Conservation (phyloP, 1,140 invertebrate species). For the Tetraneura akinire region DNA sequence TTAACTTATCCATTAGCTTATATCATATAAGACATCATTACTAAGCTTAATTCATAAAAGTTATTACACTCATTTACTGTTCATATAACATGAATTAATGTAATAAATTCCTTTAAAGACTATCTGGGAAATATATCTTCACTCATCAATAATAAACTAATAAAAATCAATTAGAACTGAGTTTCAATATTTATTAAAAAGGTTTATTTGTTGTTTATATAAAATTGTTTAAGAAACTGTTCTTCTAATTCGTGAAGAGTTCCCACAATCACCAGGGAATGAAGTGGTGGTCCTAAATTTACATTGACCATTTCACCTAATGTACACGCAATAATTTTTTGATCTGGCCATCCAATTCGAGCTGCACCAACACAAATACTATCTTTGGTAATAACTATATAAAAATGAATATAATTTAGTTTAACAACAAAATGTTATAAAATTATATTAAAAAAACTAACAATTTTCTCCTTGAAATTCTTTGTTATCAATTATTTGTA, state of each 20-base stretch:
- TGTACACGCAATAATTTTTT: conserved; percentile 75
- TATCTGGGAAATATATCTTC: too few species aligned
- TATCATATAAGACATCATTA: too few species aligned
- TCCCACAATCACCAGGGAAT: conserved; percentile 87
- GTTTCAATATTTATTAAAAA: not conserved
- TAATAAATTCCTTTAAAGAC: too few species aligned
- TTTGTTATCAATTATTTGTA: conserved; percentile 67
- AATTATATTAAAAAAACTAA: conserved; percentile 10
- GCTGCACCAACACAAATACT: conserved; percentile 82
- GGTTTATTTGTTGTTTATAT: conserved; percentile 52
- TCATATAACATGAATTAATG: too few species aligned
- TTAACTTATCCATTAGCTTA: too few species aligned
- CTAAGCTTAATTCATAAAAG: too few species aligned
- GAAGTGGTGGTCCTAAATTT: conserved; percentile 88
- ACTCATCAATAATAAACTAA: too few species aligned
- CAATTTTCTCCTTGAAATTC: conserved; percentile 48
- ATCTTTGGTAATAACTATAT: conserved; percentile 63
- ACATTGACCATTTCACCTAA: conserved; percentile 72
- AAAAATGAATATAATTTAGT: conserved; percentile 41
- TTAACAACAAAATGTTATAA: not conserved
- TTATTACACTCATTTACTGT: too few species aligned
- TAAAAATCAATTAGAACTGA: too few species aligned
- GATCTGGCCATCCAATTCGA: conserved; percentile 81
- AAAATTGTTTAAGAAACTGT: conserved; percentile 77
- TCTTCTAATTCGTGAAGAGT: conserved; percentile 85